phyloP scores from a whole-genome alignment of 2,113 vertebrate species.

The Apteryx mantelli region DNA sequence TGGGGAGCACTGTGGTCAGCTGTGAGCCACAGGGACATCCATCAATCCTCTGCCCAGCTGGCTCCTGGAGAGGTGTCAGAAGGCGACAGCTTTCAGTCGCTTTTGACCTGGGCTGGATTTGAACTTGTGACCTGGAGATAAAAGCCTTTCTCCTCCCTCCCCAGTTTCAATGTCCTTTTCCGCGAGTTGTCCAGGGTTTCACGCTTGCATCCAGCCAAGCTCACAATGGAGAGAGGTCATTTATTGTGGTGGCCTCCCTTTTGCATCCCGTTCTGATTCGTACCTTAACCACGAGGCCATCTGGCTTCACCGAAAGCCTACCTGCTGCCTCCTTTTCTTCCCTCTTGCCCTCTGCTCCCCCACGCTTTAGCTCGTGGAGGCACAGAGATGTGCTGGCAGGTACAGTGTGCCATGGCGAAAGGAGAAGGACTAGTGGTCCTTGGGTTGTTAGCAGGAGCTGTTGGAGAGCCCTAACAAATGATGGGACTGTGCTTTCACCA shows the following conservation, averaged over 20 bases:
- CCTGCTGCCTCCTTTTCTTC: not conserved
- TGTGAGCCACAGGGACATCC: not conserved
- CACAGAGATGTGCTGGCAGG: fast-evolving
- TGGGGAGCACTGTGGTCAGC: not conserved
- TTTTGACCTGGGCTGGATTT: conserved; percentile 7
- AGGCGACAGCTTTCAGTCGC: conserved; percentile 23
- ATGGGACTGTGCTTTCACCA: fast-evolving
- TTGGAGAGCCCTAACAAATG: fast-evolving
- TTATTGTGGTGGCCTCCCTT: not conserved
- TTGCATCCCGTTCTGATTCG: not conserved
- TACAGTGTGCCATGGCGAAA: not conserved
- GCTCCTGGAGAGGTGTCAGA: conserved; percentile 22
- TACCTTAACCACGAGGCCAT: not conserved
- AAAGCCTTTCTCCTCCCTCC: conserved; percentile 20
- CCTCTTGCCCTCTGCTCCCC: not conserved
- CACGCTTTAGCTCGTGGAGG: not conserved
- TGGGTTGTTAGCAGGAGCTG: not conserved
- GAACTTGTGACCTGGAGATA: conserved; percentile 45
- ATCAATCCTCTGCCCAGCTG: conserved; percentile 30
- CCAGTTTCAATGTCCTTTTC: not conserved
- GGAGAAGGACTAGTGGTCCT: not conserved
- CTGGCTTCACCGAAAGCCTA: not conserved
- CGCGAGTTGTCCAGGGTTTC: not conserved
- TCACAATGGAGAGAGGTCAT: not conserved
- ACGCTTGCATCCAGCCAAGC: not conserved